phyloP scores from a whole-genome alignment of 2,113 vertebrate species.

The Tupaia tana region DNA sequence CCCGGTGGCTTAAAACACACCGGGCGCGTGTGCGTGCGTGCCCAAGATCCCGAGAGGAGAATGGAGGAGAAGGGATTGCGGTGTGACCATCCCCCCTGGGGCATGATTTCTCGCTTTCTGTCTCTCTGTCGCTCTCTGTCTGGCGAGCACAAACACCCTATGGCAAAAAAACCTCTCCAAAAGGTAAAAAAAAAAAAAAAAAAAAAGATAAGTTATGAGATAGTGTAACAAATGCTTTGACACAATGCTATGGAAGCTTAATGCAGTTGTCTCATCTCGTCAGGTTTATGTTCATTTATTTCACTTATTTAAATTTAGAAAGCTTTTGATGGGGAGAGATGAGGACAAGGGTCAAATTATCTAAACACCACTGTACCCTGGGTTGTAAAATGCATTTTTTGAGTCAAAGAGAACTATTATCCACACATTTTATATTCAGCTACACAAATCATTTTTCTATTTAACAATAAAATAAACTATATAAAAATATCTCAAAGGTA shows the following conservation, averaged over 20 bases:
- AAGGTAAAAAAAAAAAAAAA: too few relatives aligned
- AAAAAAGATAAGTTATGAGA: constrained; percentile 7
- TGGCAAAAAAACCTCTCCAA: too few relatives aligned
- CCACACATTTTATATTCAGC: not conserved
- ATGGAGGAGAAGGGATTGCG: too few relatives aligned
- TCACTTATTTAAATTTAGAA: constrained; percentile 32
- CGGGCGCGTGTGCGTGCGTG: too few relatives aligned
- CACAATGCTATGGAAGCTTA: not conserved
- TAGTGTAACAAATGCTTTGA: not conserved
- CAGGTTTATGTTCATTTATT: not conserved
- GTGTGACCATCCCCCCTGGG: too few relatives aligned
- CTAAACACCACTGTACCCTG: not conserved
- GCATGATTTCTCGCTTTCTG: too few relatives aligned
- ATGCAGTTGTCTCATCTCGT: not conserved
- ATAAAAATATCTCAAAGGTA: not conserved
- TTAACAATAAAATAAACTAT: not conserved
- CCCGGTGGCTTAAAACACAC: too few relatives aligned
- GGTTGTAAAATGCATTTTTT: not conserved
- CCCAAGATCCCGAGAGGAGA: too few relatives aligned
- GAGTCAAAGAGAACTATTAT: not conserved
- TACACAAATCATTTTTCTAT: not conserved
- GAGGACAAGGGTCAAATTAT: not conserved
- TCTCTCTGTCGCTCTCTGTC: too few relatives aligned
- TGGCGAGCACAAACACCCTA: too few relatives aligned
- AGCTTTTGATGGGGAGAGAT: not conserved